Conservation (phyloP, 2,113 vertebrate genomes). For the Dendropsophus ebraccatus region DNA sequence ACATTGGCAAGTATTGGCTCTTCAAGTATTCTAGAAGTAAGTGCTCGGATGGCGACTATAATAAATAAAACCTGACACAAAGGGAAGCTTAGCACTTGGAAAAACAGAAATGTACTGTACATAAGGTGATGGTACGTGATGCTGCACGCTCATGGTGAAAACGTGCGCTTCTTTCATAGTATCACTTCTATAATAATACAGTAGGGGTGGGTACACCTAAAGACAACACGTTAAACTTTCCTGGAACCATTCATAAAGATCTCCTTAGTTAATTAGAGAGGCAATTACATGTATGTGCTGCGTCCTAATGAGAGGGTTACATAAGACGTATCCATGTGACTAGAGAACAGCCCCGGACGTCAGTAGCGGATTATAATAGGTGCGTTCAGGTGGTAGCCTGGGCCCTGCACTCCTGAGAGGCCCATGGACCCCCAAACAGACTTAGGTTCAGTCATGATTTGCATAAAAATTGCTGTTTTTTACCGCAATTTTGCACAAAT, state of each 20-base stretch:
- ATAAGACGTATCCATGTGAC: conserved; percentile 13
- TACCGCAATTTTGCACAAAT: too few relatives aligned
- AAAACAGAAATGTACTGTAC: neutral
- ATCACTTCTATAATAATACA: neutral
- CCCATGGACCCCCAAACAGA: too few relatives aligned
- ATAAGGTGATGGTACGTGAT: neutral
- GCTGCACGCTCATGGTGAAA: neutral
- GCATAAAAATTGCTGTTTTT: too few relatives aligned
- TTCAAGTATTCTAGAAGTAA: neutral
- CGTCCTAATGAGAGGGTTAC: neutral
- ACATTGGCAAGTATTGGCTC: neutral
- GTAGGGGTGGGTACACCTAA: neutral
- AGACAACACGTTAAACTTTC: neutral
- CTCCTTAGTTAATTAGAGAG: neutral
- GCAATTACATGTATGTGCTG: neutral
- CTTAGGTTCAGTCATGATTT: too few relatives aligned
- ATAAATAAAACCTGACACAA: neutral
- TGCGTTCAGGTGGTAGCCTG: too few relatives aligned
- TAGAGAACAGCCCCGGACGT: too few relatives aligned
- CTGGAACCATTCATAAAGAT: neutral
- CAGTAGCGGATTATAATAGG: too few relatives aligned
- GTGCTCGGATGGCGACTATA: neutral
- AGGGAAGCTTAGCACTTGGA: neutral
- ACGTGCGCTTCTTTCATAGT: neutral
- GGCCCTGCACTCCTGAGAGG: too few relatives aligned